Base-by-base conservation (phyloP, 2,888 invertebrate species). In the Phalera bucephala region DNA sequence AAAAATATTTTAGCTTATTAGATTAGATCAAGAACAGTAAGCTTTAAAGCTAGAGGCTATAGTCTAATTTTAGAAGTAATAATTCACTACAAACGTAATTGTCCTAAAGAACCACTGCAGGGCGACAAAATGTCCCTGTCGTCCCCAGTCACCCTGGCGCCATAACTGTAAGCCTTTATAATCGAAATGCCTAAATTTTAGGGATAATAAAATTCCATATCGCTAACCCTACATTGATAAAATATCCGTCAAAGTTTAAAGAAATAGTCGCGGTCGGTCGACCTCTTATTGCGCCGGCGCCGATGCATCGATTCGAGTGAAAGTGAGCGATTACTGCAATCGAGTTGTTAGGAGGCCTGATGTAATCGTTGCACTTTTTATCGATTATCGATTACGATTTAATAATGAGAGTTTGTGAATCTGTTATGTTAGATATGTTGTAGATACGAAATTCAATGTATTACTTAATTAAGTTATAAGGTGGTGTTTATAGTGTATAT, bases 301-400 rank as follows among this genome's bases (percentile, higher is more conserved):
- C 61, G 67, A 68, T 74, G 72, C 72, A 72, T 64, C 72, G 64
- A 57, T 63, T 45, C 46, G 57, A 79, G 86, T 80, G 88, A 87
- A 87, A 87, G 88, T 83, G 64, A 46, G 52, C 66, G 63, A 80
- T 82, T 83, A 80, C 78, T 69, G 71, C 83, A 83, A 81, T 73
- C 71, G 65, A 76, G 70, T 74, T 81, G 80, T 80, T 80, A 78
- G 76, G 72, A 77, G 66, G 65, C 57, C 70, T 77, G 81, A 81
- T 75, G 82, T 84, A 86, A 87, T 77, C 67, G 62, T 70, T 77
- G 71, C 65, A 72, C 64, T 81, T 80, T 81, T 82, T 80, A 64
- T 65, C 64, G 69, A 71, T 66, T 35, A 44, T 48, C 61, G 39
- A 64, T 64, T 68, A 54, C 63, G 60, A 60, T 65, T 65, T 50